phyloP scores from a whole-genome alignment of 2,888 invertebrate genomes.

The Deilephila elpenor region DNA sequence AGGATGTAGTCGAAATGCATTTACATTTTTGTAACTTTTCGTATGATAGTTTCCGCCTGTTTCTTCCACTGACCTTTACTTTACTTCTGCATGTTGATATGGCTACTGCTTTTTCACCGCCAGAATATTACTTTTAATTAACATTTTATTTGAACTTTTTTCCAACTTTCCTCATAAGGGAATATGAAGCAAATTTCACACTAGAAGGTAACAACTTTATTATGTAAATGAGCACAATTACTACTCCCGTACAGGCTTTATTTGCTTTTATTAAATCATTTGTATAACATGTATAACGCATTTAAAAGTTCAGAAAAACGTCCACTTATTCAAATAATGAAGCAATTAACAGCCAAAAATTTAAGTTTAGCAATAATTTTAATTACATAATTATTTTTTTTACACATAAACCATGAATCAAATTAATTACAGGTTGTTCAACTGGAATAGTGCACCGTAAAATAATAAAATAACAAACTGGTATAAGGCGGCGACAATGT shows the following conservation, averaged over 20 bases:
- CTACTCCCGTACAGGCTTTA: not conserved
- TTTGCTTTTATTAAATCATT: constrained; percentile 23
- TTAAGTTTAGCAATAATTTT: constrained; percentile 31
- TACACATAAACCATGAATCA: constrained; percentile 50
- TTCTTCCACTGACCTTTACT: constrained; percentile 21
- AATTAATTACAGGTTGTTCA: constrained; percentile 51
- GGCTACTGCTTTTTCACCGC: not conserved
- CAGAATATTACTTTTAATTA: constrained; percentile 14
- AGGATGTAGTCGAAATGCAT: not conserved
- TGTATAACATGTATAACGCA: constrained; percentile 13
- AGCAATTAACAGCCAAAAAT: constrained; percentile 30
- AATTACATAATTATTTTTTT: constrained; percentile 43
- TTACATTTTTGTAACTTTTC: not conserved
- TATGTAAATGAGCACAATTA: constrained; percentile 25
- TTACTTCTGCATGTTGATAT: not conserved
- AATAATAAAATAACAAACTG: constrained; percentile 50
- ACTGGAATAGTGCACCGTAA: constrained; percentile 46
- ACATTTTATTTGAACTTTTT: constrained; percentile 7
- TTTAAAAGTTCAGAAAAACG: constrained; percentile 25
- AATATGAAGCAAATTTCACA: constrained; percentile 17
- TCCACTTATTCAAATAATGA: constrained; percentile 28
- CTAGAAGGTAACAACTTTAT: constrained; percentile 7
- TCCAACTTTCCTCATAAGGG: constrained; percentile 22
- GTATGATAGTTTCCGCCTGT: not conserved
- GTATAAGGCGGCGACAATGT: constrained; percentile 46